Evolutionary conservation across 2,888 invertebrate species (phyloP).

Genomic region (Scaptomyza reducta): DNA sequence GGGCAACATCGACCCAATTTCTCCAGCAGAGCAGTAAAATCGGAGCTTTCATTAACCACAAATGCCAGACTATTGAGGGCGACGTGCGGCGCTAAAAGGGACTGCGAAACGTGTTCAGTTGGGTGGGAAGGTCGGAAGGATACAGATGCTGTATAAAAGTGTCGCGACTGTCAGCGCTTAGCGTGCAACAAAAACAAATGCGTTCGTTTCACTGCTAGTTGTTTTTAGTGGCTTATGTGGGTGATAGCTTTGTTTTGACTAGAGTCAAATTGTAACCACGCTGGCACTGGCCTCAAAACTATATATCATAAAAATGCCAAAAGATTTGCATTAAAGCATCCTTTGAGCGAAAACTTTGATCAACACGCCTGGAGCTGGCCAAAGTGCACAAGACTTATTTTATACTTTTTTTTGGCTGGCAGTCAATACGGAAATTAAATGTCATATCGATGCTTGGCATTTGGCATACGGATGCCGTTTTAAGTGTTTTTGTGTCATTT

Average conservation of each 20-base stretch:
- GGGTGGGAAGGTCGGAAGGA: constrained; percentile 4
- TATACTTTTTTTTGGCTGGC: constrained; percentile 17
- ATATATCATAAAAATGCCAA: constrained; percentile 2
- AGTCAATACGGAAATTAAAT: constrained; percentile 69
- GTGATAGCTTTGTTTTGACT: constrained; percentile 32
- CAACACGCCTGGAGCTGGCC: constrained; percentile 3
- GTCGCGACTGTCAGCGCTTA: constrained; percentile 60
- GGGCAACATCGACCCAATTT: constrained; percentile 65
- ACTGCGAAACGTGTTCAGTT: neutral
- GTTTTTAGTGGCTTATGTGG: constrained; percentile 2
- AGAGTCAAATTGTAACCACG: constrained; percentile 32
- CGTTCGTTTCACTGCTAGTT: constrained; percentile 8
- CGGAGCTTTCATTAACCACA: constrained; percentile 73
- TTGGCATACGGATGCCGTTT: constrained; percentile 53
- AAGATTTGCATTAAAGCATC: neutral
- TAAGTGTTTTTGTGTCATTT: constrained; percentile 75
- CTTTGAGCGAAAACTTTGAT: constrained; percentile 22
- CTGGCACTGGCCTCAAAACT: neutral
- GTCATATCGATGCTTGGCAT: constrained; percentile 57
- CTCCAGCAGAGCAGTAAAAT: constrained; percentile 58
- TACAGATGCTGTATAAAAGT: constrained; percentile 24
- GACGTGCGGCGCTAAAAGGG: neutral
- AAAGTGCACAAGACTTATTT: constrained; percentile 45
- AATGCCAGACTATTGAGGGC: constrained; percentile 56
- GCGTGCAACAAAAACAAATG: constrained; percentile 34